Evolutionary conservation across 2,113 vertebrate species (phyloP), one percentile per base, ranked within the genome.

Genomic region (Grallaria varia): DNA sequence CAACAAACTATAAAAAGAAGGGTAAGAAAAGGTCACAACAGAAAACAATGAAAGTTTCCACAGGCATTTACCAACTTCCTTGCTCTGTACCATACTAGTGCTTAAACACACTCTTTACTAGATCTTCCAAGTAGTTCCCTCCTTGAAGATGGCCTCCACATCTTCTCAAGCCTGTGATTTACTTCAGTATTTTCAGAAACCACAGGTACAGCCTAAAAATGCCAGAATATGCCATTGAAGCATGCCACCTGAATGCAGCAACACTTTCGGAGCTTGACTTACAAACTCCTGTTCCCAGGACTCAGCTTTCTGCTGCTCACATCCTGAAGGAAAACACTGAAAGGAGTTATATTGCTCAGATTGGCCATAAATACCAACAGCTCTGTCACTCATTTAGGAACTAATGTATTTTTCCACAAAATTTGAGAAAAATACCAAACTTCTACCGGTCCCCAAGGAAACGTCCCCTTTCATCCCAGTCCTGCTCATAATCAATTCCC

Each of bases 251-350:
- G 7, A 68, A 72, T 16, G 49, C 11, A 31, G 31, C 9, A 49
- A 21, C 0, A 0, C 52, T 64, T 79, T 39, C 1, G 3, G 45
- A 78, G 66, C 49, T n/a, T 2, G 1, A 20, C 16, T 76, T 42
- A 60, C 33, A 60, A 76, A 53, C 37, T 73, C 11, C 12, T 62
- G 19, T 93, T 56, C 81, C 23, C n/a, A 62, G 28, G 31, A 22
- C 20, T 76, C 8, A 63, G 75, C 25, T 47, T 83, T 63, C 59
- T 0, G 0, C 50, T 59, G 59, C 47, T 83, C 47, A 19, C 47
- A 67, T 20, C 12, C 33, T 45, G 20, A 68, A 73, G 47, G 14
- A 75, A 81, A 72, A 52, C 0, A 5, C 72, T 47, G 63, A 45
- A 73, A 85, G 49, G 37, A 55, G 19, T 58, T 62, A 2, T 4